Evolutionary conservation across 2,113 vertebrate species (phyloP).

Genomic region (Larimichthys crocea): DNA sequence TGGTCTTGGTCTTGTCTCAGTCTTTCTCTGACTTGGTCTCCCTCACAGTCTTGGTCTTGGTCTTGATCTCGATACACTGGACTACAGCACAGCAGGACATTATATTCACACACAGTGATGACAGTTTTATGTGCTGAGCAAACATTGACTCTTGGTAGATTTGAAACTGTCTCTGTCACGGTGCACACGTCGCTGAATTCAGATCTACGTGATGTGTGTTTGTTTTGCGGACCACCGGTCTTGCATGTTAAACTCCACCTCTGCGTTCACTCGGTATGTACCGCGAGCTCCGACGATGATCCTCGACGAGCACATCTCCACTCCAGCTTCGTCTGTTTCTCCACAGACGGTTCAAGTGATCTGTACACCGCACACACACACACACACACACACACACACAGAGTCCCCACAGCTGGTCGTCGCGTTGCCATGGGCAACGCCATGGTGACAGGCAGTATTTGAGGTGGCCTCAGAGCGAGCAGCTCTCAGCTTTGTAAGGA

Average conservation of each 20-base stretch:
- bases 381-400: not conserved
- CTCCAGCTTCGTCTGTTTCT: constrained; percentile 11
- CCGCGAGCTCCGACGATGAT: not conserved
- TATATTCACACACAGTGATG: constrained; percentile 5
- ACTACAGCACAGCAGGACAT: no score
- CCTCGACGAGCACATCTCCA: constrained; percentile 5
- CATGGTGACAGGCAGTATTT: constrained; percentile 42
- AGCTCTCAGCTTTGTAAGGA: constrained; percentile 12
- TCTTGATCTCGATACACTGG: no score
- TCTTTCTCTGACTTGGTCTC: no score
- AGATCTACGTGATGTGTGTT: not conserved
- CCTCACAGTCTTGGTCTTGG: no score
- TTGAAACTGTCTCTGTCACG: not conserved
- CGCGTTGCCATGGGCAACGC: constrained; percentile 52
- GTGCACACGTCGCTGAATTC: not conserved
- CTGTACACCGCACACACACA: not conserved
- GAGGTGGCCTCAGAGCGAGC: constrained; percentile 29
- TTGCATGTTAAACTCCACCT: constrained; percentile 4
- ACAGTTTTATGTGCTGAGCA: constrained; percentile 15
- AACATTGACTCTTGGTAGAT: not conserved
- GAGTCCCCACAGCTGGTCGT: constrained; percentile 7
- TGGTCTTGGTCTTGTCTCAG: no score
- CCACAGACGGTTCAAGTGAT: not conserved
- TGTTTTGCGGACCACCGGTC: not conserved
- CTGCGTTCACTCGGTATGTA: not conserved